Percentiles rank a stretch among this genome's conserved stretches.
Evolutionary conservation across 1,140 invertebrate species (phyloP).

Genomic region (Arctopsyche grandis): DNA sequence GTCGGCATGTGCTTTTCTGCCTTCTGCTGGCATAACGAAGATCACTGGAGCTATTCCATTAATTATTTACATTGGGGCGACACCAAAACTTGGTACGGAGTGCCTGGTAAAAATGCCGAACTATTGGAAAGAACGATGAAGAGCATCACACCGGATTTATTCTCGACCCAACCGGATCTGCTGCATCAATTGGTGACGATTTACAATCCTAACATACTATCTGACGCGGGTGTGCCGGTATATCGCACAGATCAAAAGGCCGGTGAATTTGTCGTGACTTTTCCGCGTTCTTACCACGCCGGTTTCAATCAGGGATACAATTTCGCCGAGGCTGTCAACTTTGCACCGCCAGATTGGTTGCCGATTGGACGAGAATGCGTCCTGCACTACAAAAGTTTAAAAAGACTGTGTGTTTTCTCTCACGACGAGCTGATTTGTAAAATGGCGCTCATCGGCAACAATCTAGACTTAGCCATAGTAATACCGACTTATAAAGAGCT

Average conservation of each 20-base stretch:
- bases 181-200: constrained; percentile 97
- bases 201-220: constrained; percentile 97
- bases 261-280: constrained; percentile 99
- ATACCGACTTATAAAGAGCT: constrained; percentile 89
- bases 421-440: constrained; percentile 99
- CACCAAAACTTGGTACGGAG: constrained; percentile 94
- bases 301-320: constrained; percentile 99
- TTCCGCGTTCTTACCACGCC: constrained; percentile 98
- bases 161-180: constrained; percentile 95
- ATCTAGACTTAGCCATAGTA: constrained; percentile 86
- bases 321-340: constrained; percentile 99
- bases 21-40: constrained; percentile 99
- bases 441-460: constrained; percentile 93
- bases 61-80: constrained; percentile 99
- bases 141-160: constrained; percentile 94
- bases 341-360: constrained; percentile 98
- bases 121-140: constrained; percentile 96
- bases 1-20: constrained; percentile 99
- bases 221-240: constrained; percentile 80
- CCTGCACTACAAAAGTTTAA: constrained; percentile 91
- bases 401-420: constrained; percentile 97
- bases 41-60: constrained; percentile 99
- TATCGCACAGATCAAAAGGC: constrained; percentile 93
- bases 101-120: constrained; percentile 92
- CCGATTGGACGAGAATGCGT: constrained; percentile 94